Percentiles rank a stretch among this genome's conserved stretches.
Conservation (phyloP, 2,888 invertebrate genomes). For the Agriopis aurantiaria region DNA sequence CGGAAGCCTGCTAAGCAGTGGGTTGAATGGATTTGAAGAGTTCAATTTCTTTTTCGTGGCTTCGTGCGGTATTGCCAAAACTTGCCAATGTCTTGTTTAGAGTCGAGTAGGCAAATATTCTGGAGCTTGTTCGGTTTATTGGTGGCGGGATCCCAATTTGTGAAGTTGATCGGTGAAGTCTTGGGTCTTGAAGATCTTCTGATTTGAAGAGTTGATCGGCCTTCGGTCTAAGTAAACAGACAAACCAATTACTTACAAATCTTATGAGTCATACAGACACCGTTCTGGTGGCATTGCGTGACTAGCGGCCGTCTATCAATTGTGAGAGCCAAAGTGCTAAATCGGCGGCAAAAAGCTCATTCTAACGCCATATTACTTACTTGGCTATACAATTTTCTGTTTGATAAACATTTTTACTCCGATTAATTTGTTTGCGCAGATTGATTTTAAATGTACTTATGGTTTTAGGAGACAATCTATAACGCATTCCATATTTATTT, state of each 20-base stretch:
- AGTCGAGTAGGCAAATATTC: too few relatives aligned
- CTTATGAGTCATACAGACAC: conserved; percentile 28
- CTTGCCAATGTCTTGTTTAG: too few relatives aligned
- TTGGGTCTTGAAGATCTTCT: too few relatives aligned
- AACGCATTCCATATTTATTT: neutral
- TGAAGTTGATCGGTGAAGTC: too few relatives aligned
- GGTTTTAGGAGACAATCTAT: neutral
- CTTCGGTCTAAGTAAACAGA: neutral
- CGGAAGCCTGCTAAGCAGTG: too few relatives aligned
- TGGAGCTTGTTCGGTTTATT: too few relatives aligned
- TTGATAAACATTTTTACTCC: conserved; percentile 40
- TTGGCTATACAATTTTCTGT: conserved; percentile 44
- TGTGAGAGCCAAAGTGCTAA: conserved; percentile 48
- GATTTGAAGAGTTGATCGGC: too few relatives aligned
- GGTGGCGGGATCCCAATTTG: too few relatives aligned
- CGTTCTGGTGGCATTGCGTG: conserved; percentile 43
- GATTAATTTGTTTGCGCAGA: conserved; percentile 26
- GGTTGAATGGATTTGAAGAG: too few relatives aligned
- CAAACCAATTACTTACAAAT: conserved; percentile 12
- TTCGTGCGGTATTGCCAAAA: too few relatives aligned
- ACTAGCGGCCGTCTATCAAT: conserved; percentile 45
- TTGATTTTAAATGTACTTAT: conserved; percentile 2
- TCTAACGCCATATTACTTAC: conserved; percentile 44
- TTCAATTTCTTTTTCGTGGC: too few relatives aligned
- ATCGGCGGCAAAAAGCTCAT: conserved; percentile 48